These are phyloP conservation scores for Ceratina calcarata DNA, from an alignment of 1,140 invertebrate genomes.

Conservation along the genomic window DNA sequence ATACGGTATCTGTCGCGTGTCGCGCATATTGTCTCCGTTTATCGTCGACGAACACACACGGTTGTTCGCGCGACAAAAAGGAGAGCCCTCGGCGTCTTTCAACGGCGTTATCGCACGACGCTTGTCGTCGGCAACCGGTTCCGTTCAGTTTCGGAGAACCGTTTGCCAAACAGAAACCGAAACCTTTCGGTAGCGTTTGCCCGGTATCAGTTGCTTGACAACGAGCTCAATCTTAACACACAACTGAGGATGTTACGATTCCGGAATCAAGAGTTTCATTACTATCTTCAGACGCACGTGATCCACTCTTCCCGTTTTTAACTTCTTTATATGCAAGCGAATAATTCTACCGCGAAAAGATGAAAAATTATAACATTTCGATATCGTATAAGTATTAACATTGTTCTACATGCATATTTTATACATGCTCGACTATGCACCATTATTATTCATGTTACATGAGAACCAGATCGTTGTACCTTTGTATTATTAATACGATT, in stretches of 20 bases:
- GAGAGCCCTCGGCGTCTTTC: constrained; percentile 33
- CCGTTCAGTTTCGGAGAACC: constrained; percentile 12
- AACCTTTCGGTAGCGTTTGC: background rate
- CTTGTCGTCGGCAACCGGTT: constrained; percentile 21
- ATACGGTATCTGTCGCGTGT: constrained; percentile 33
- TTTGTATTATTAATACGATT: constrained; percentile 14
- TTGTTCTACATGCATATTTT: background rate
- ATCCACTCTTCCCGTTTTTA: no score
- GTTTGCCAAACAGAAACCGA: constrained; percentile 15
- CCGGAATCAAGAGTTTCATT: no score
- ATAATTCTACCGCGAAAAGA: no score
- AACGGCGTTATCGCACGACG: constrained; percentile 30
- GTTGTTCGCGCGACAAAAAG: constrained; percentile 24
- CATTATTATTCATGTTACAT: constrained; percentile 1
- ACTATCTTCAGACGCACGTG: no score
- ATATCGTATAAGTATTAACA: background rate
- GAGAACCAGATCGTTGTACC: background rate
- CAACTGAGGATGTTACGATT: no score
- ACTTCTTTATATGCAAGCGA: no score
- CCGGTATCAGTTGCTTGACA: background rate
- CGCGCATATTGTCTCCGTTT: constrained; percentile 16
- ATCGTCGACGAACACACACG: constrained; percentile 13
- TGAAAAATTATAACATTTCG: no score
- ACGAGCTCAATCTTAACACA: no score
- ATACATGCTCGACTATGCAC: background rate